Evolutionary conservation across 2,113 vertebrate species (phyloP), one percentile per base, ranked within the genome.

Genomic region (Irena cyanogastra): DNA sequence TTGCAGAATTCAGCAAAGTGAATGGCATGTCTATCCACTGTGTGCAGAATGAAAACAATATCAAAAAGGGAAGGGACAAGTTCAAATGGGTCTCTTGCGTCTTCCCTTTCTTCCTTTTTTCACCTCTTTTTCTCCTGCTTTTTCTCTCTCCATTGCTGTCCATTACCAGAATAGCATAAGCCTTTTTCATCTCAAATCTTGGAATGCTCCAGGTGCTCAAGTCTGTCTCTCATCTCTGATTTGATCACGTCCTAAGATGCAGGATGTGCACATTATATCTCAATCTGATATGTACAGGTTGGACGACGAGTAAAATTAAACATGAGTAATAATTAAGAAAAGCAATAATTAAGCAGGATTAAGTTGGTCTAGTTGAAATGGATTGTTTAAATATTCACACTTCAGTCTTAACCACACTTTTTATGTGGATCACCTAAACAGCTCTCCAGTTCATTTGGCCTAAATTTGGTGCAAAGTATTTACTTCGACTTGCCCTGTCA

Each of bases 1-100:
- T 21, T 93, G 60, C 53, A 91, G 89, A 95, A 90, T 94, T 92
- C 78, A 75, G 45, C 47, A 81, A 80, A 87, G 69, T 17, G 61
- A 92, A 87, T 24, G 72, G 33, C 77, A 70, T 3, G 2, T 79
- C 54, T 74, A 16, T 41, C 49, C 57, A 21, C 31, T 82, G 17
- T 53, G 57, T 83, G 68, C 66, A 85, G 84, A 79, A 83, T 44
- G n/a, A 93, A 89, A 95, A 70, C 42, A 24, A 11, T 68, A 33
- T 85, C 66, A 60, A 68, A 93, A 72, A 57, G 13, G 11, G 17
- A 30, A 57, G 11, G 13, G 9, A 24, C 5, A 72, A 60, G 44
- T 61, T 16, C 2, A n/a, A 72, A 53, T 27, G 1, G 6, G 18
- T 28, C 11, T 39, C 23, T n/a, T 59, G 1, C 31, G 11, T 41